Conservation (phyloP, 2,888 invertebrate species). For the Lordiphosa andalusiaca region DNA sequence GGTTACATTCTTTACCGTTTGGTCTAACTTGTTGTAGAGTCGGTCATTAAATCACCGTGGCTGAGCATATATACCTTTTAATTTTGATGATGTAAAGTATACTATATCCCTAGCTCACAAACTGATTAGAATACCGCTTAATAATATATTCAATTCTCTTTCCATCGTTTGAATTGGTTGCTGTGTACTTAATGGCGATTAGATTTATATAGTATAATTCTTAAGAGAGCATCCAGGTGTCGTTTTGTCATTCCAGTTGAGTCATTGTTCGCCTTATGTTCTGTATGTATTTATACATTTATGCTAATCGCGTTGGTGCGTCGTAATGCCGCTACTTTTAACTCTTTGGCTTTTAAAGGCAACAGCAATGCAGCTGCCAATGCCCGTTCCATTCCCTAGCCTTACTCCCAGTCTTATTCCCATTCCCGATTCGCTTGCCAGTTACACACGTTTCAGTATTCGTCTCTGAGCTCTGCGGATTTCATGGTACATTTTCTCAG, state of each 20-base stretch:
- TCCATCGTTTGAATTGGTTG: too few relatives aligned
- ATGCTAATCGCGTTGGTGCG: constrained; percentile 70
- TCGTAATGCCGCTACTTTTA: constrained; percentile 76
- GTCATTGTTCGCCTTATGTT: constrained; percentile 27
- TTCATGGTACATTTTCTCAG: constrained; percentile 59
- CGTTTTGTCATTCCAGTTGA: neutral
- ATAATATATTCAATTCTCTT: too few relatives aligned
- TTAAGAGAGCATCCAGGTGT: neutral
- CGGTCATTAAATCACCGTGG: too few relatives aligned
- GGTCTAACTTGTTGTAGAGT: too few relatives aligned
- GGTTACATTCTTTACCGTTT: too few relatives aligned
- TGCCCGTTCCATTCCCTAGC: constrained; percentile 18
- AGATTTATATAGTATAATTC: too few relatives aligned
- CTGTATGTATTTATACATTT: constrained; percentile 72
- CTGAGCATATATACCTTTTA: too few relatives aligned
- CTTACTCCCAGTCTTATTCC: constrained; percentile 29
- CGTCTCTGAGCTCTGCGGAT: constrained; percentile 40
- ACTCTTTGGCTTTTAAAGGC: constrained; percentile 70
- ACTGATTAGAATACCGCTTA: too few relatives aligned
- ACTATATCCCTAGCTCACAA: too few relatives aligned
- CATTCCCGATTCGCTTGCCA: constrained; percentile 16
- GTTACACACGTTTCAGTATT: constrained; percentile 33
- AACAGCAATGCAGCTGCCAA: constrained; percentile 56
- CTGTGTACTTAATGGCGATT: too few relatives aligned
- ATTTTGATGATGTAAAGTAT: too few relatives aligned